phyloP scores from a whole-genome alignment of 1,140 invertebrate species.

The Tetragonula clypearis region DNA sequence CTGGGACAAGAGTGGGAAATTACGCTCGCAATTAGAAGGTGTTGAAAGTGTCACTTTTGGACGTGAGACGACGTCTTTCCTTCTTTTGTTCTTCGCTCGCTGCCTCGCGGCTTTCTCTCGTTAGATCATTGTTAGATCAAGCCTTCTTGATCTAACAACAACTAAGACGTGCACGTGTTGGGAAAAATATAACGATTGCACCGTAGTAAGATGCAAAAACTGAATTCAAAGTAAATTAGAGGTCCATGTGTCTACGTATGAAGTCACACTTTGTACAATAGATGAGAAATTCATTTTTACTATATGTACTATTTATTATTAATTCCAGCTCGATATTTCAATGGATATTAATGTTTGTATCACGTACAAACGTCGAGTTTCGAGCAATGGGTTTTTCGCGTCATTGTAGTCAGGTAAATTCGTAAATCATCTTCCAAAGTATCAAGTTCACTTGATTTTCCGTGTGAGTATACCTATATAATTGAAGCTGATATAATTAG shows the following conservation, averaged over 20 bases:
- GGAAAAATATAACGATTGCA: background rate
- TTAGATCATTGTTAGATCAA: too few species aligned
- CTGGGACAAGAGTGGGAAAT: background rate
- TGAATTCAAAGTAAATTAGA: background rate
- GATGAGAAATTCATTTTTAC: background rate
- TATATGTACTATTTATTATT: too few species aligned
- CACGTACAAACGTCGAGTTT: background rate
- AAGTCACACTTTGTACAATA: background rate
- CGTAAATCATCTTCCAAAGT: background rate
- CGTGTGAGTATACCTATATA: background rate
- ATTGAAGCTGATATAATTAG: background rate
- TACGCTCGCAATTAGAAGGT: background rate
- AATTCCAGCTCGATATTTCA: background rate
- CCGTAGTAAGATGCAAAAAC: background rate
- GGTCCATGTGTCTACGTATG: too few species aligned
- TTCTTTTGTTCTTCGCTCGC: background rate
- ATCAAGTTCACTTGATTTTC: background rate
- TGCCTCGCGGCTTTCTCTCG: background rate
- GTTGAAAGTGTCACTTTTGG: background rate
- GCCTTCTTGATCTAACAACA: background rate
- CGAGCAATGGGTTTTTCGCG: background rate
- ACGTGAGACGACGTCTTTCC: background rate
- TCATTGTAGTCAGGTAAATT: background rate
- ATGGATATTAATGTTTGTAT: background rate
- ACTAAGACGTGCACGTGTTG: background rate